Conservation (phyloP, 2,797 vertebrate genomes). For the Pristis pectinata region DNA sequence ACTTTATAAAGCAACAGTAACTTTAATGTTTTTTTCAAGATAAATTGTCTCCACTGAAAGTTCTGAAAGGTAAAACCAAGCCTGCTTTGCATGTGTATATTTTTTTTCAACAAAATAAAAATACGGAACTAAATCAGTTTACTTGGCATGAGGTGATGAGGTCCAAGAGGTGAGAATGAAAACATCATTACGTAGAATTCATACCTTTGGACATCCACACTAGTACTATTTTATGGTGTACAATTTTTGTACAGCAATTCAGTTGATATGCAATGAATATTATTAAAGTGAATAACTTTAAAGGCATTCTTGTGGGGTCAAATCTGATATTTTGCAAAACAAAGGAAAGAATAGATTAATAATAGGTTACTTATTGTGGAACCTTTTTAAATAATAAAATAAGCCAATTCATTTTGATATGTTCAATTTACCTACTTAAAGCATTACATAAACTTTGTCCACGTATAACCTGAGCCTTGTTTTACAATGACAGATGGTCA, state of each 20-base stretch:
- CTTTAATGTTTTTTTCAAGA: background rate
- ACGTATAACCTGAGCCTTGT: background rate
- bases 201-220: background rate
- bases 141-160: background rate
- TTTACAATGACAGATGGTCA: background rate
- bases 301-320: background rate
- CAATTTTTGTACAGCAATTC: background rate
- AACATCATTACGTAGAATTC: background rate
- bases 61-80: background rate
- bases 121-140: background rate
- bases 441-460: too few relatives aligned
- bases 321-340: slow-evolving; percentile 7
- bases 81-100: background rate
- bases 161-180: background rate
- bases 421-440: background rate
- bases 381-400: background rate
- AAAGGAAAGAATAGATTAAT: background rate
- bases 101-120: background rate
- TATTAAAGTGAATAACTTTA: slow-evolving; percentile 19
- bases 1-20: background rate
- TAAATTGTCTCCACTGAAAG: background rate
- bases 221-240: background rate
- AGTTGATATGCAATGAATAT: background rate
- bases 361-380: slow-evolving; percentile 3
- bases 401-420: background rate